Conservation (phyloP, 2,888 invertebrate genomes). For the Agriopis marginaria region DNA sequence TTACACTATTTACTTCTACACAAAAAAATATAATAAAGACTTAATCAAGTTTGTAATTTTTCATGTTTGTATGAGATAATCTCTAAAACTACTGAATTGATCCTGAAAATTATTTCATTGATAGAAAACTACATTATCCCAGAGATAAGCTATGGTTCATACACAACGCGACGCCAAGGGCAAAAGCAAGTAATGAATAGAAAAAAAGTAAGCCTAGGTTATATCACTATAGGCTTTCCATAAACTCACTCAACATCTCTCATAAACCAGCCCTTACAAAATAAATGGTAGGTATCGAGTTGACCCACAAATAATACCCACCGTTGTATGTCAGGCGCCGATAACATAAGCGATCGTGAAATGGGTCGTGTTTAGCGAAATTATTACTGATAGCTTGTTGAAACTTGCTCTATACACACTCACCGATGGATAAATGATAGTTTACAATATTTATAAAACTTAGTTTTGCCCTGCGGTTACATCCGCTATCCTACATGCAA, state of each 20-base stretch:
- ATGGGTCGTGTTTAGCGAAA: slow-evolving; percentile 43
- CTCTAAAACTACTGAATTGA: no score
- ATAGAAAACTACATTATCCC: no score
- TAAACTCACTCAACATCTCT: slow-evolving; percentile 1
- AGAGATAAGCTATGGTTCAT: no score
- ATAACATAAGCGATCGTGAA: slow-evolving; percentile 45
- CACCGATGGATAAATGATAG: not conserved
- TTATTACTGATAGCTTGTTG: slow-evolving; percentile 29
- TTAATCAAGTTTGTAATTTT: no score
- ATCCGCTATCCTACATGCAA: no score
- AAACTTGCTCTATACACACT: slow-evolving; percentile 52
- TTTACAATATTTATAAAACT: not conserved
- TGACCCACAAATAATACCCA: slow-evolving; percentile 36
- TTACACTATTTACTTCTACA: no score
- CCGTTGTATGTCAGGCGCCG: slow-evolving; percentile 39
- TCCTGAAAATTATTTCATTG: no score
- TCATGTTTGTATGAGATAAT: no score
- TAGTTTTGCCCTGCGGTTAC: no score
- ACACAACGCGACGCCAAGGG: not conserved
- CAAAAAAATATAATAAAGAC: no score
- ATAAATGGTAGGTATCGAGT: slow-evolving; percentile 26
- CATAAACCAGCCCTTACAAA: slow-evolving; percentile 19
- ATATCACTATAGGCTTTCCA: not conserved
- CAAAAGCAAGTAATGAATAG: no score
- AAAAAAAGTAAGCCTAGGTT: not conserved